phyloP scores from a whole-genome alignment of 30 jellyfish, hydroid and myxozoan species.

The Aurelia aurita region DNA sequence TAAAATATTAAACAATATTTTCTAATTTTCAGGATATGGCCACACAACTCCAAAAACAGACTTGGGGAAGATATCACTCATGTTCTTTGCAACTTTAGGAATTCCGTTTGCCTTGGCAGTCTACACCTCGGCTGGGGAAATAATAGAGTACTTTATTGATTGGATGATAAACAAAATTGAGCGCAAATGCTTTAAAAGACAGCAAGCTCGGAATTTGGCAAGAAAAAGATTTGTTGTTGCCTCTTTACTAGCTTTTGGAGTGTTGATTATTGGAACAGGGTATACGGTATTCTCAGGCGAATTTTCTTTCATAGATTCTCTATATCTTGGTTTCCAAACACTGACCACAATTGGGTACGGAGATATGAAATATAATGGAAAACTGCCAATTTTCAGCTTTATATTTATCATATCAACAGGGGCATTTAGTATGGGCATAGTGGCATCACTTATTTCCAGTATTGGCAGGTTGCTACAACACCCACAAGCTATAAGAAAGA shows the following conservation, averaged over 20 bases:
- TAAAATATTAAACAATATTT: neutral
- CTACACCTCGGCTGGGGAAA: slow-evolving; percentile 36
- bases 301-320: slow-evolving; percentile 15
- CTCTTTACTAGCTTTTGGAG: neutral
- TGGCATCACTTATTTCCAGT: slow-evolving; percentile 28
- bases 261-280: neutral
- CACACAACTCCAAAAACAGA: slow-evolving; percentile 49
- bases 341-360: slow-evolving; percentile 64
- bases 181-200: neutral
- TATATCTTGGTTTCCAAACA: slow-evolving; percentile 41
- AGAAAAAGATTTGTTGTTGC: neutral
- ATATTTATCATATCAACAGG: slow-evolving; percentile 1
- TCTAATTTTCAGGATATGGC: slow-evolving; percentile 45
- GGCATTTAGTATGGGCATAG: slow-evolving; percentile 38
- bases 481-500: neutral
- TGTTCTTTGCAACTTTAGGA: slow-evolving; percentile 26
- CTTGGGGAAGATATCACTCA: slow-evolving; percentile 25
- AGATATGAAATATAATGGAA: neutral
- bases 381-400: neutral
- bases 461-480: neutral
- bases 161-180: neutral
- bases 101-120: slow-evolving; percentile 50
- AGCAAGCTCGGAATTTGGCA: neutral
- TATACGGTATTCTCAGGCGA: neutral
- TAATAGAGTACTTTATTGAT: neutral